These are phyloP conservation scores for Pseudopodoces humilis DNA, from an alignment of 2,113 vertebrate species.

Conservation along the genomic window DNA sequence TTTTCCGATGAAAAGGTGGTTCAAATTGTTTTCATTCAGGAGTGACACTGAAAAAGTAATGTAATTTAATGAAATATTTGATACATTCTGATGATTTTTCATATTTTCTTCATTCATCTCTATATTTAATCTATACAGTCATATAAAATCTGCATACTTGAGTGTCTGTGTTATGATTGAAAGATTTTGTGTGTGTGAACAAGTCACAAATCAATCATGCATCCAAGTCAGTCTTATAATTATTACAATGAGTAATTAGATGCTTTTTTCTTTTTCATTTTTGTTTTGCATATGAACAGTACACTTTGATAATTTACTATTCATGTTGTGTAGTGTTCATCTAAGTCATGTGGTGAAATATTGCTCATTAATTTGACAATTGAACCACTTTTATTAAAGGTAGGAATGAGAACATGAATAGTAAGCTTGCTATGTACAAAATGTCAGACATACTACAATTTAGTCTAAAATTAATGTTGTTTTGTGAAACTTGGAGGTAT, in stretches of 20 bases:
- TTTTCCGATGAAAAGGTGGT: background rate
- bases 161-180: background rate
- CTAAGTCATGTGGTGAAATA: background rate
- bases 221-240: background rate
- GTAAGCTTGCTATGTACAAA: background rate
- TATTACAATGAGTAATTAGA: conserved; percentile 27
- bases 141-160: background rate
- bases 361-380: conserved; percentile 20
- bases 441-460: background rate
- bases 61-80: background rate
- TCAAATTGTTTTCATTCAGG: background rate
- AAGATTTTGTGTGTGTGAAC: background rate
- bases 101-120: background rate
- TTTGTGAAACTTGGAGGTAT: background rate
- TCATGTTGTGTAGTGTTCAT: background rate
- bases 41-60: background rate
- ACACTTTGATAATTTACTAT: background rate
- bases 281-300: background rate
- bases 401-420: background rate
- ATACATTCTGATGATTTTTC: background rate
- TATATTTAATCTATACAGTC: background rate
- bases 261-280: background rate
- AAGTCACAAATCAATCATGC: conserved; percentile 11
- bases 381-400: background rate
- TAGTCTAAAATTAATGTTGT: background rate